Base-by-base conservation (phyloP, 1,140 invertebrate genomes). In the Marisa cornuarietis region DNA sequence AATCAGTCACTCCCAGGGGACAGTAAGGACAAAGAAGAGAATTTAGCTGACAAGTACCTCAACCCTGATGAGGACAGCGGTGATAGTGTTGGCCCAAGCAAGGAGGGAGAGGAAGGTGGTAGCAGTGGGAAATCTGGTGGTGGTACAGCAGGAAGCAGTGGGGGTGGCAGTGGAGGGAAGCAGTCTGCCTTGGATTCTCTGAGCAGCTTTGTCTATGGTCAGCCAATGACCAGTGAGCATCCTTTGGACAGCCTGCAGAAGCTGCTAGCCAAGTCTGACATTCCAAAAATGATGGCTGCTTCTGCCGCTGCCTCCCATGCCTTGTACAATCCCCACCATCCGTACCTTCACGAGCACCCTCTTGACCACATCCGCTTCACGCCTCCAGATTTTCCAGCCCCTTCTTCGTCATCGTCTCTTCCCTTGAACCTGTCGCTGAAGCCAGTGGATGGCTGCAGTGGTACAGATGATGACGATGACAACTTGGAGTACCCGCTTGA, bases 171-270 rank as follows among this genome's bases (percentile, higher is more conserved):
- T 24, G 52, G 54, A 24, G 69, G 66, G 49, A 81, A 68, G 66
- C 26, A 16, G n/a, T 89, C 88, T 52, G 88, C 88, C 16, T 77
- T 89, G 49, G 87, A 89, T 78, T 88, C 87, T 66, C 79, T 89
- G 16, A 89, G 88, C 81, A 87, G 84, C 69, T 89, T 89, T 83
- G 88, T 89, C 16, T 89, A 89, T 78, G 86, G 88, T 42, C 88
- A 89, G 79, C 84, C 87, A 18, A 76, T 89, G 76, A 88, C 87
- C 24, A 88, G 87, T 82, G 89, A 91, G 83, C 88, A 92, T 82
- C 97, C 97, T 26, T 90, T 99, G 81, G 96, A 97, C 18, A 97
- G 97, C 13, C 91, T 99, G 68, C 97, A 98, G 87, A 98, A 98
- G 89, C 93, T 98, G 18, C 96, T 97, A 91, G 97, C 98, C 90